Conservation (phyloP, 1,140 invertebrate species). For the Drosophila saltans region DNA sequence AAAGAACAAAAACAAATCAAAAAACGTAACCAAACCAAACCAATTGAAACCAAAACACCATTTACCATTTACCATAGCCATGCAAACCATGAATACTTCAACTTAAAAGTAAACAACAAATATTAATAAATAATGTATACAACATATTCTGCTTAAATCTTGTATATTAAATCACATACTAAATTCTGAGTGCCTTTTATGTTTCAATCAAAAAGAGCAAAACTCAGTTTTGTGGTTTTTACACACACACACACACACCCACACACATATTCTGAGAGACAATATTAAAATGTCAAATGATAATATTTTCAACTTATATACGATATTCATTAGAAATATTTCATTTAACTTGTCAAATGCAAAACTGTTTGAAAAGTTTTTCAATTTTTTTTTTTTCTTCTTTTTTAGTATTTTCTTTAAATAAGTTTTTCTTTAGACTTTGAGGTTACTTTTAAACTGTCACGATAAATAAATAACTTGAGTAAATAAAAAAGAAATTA, state of each 20-base stretch:
- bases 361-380: constrained; percentile 13
- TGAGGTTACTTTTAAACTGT: constrained; percentile 10
- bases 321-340: constrained; percentile 23
- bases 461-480: constrained; percentile 6
- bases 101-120: constrained; percentile 42
- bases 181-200: constrained; percentile 13
- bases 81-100: constrained; percentile 49
- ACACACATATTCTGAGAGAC: neutral
- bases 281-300: constrained; percentile 64
- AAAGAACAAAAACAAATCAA: constrained; percentile 31
- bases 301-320: constrained; percentile 43
- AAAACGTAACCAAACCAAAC: constrained; percentile 1
- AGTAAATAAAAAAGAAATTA: constrained; percentile 45
- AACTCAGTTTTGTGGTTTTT: neutral
- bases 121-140: constrained; percentile 4
- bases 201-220: constrained; percentile 29
- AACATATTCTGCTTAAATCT: constrained; percentile 9
- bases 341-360: constrained; percentile 27
- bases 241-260: neutral
- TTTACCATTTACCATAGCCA: constrained; percentile 8
- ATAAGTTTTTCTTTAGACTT: neutral
- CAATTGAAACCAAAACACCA: neutral
- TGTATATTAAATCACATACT: constrained; percentile 35
- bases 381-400: neutral
- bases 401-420: too few species aligned